phyloP scores from a whole-genome alignment of 1,140 invertebrate genomes.

The Heliothis subflexa region DNA sequence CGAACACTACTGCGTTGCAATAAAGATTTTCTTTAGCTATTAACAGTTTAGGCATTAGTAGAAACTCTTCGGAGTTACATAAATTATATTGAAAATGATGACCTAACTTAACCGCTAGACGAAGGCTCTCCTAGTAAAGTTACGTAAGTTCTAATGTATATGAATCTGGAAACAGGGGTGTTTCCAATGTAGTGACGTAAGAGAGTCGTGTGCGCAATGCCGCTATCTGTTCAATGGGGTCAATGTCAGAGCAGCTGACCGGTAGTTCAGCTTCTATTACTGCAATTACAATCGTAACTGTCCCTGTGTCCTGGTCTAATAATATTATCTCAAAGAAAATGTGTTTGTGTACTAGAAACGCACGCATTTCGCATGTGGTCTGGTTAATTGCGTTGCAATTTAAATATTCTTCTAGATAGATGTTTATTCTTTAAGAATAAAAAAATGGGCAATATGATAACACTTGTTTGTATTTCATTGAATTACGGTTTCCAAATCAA shows the following conservation, averaged over 20 bases:
- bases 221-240: slow-evolving; percentile 65
- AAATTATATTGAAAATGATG: background rate
- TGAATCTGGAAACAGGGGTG: slow-evolving; percentile 33
- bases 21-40: no score
- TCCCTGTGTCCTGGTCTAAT: slow-evolving; percentile 39
- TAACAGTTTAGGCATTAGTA: no score
- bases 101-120: background rate
- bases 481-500: no score
- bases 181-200: slow-evolving; percentile 60
- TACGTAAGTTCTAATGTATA: slow-evolving; percentile 13
- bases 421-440: background rate
- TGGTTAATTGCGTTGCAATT: background rate
- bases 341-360: slow-evolving; percentile 16
- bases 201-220: slow-evolving; percentile 62
- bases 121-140: slow-evolving; percentile 16
- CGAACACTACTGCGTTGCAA: no score
- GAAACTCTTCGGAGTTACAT: background rate
- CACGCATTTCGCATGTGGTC: background rate
- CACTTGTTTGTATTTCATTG: no score
- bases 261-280: slow-evolving; percentile 62
- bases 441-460: no score
- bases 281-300: slow-evolving; percentile 51
- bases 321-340: slow-evolving; percentile 24
- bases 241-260: slow-evolving; percentile 73
- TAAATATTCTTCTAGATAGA: background rate